Percentiles rank a stretch among this genome's conserved stretches.
Conservation (phyloP, 2,113 vertebrate genomes). For the Austrofundulus limnaeus region DNA sequence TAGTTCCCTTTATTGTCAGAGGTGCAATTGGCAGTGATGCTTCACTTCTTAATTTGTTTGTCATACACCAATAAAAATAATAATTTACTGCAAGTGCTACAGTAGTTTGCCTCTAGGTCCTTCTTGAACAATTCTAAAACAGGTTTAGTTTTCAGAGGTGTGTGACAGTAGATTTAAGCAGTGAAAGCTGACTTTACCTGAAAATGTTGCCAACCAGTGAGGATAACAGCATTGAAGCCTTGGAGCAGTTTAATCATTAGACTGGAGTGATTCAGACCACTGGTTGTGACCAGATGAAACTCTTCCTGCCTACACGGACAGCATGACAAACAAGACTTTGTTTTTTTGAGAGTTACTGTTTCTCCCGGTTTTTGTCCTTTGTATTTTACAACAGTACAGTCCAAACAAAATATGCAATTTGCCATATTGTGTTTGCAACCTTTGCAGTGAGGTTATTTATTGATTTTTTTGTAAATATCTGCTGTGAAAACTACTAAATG, state of each 20-base stretch:
- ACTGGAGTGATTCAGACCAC: slow-evolving; percentile 49
- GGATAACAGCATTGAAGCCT: slow-evolving; percentile 70
- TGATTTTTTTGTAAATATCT: slow-evolving; percentile 63
- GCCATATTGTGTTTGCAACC: slow-evolving; percentile 45
- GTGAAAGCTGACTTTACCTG: slow-evolving; percentile 61
- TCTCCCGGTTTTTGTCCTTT: slow-evolving; percentile 47
- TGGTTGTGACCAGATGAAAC: slow-evolving; percentile 46
- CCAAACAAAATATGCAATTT: slow-evolving; percentile 49
- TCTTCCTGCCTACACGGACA: slow-evolving; percentile 29
- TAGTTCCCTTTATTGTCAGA: slow-evolving; percentile 37
- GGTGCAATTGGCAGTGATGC: slow-evolving; percentile 59
- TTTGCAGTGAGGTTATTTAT: slow-evolving; percentile 57
- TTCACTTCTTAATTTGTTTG: slow-evolving; percentile 36
- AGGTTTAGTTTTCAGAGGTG: slow-evolving; percentile 45
- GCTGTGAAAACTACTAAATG: slow-evolving; percentile 55
- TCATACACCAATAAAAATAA: slow-evolving; percentile 43
- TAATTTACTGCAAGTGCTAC: slow-evolving; percentile 24
- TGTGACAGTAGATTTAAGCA: slow-evolving; percentile 43
- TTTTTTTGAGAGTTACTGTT: slow-evolving; percentile 59
- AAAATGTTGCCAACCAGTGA: slow-evolving; percentile 63
- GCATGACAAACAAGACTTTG: slow-evolving; percentile 53
- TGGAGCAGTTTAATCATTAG: slow-evolving; percentile 47
- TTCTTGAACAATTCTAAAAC: not conserved
- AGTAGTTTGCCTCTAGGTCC: slow-evolving; percentile 5
- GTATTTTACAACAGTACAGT: slow-evolving; percentile 52